These are phyloP conservation scores for Drosophila willistoni DNA, from an alignment of 1,140 invertebrate species.

Conservation along the genomic window DNA sequence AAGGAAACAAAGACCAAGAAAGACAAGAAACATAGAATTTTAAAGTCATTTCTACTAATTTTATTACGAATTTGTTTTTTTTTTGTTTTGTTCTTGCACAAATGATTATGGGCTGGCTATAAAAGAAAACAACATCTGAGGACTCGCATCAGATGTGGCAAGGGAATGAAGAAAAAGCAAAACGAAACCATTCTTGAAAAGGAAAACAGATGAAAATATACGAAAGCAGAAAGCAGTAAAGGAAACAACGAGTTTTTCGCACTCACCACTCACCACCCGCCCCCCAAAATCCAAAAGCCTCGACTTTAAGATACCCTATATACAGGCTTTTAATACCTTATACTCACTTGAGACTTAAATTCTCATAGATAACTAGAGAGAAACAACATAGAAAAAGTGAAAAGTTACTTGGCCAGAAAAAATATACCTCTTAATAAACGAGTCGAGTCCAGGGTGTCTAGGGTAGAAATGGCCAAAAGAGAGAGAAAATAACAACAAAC, in stretches of 20 bases:
- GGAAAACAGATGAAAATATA: conserved; percentile 32
- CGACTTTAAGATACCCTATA: background rate
- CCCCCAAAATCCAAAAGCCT: background rate
- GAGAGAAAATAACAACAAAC: conserved; percentile 9
- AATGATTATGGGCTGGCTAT: conserved; percentile 72
- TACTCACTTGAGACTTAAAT: too few species aligned
- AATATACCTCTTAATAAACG: background rate
- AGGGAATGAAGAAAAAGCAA: conserved; percentile 47
- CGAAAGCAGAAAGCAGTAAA: background rate
- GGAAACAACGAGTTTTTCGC: background rate
- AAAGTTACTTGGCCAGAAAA: background rate
- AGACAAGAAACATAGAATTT: conserved; percentile 56
- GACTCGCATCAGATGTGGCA: conserved; percentile 14
- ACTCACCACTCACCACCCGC: background rate
- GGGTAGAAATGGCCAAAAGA: background rate
- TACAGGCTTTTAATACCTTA: too few species aligned
- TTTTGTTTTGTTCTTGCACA: conserved; percentile 36
- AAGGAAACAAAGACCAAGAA: conserved; percentile 15
- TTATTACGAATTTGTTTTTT: conserved; percentile 59
- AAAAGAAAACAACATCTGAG: conserved; percentile 56
- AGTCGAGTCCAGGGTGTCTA: background rate
- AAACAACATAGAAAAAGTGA: background rate
- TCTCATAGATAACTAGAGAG: too few species aligned
- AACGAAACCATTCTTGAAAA: conserved; percentile 78
- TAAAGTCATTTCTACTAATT: conserved; percentile 77